These are phyloP conservation scores for Dermolepida albohirtum DNA, from an alignment of 2,888 invertebrate species.

Conservation along the genomic window DNA sequence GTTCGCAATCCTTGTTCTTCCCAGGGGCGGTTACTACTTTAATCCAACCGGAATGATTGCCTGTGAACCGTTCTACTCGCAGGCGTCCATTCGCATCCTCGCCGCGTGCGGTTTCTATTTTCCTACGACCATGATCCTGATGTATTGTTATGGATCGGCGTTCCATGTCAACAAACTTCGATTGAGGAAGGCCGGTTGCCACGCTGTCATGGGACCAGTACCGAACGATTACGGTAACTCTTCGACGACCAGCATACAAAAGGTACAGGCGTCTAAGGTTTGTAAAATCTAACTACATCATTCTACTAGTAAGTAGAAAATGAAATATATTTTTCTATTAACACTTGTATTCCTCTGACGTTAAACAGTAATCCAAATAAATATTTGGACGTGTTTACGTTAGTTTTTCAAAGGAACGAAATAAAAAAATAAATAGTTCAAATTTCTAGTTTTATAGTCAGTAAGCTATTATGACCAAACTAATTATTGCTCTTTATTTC, in stretches of 20 bases:
- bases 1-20: slow-evolving; percentile 85
- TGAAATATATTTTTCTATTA: too few relatives aligned
- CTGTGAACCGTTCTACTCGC: slow-evolving; percentile 88
- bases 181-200: slow-evolving; percentile 66
- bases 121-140: slow-evolving; percentile 90
- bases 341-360: too few relatives aligned
- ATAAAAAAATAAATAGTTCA: too few relatives aligned
- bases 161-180: slow-evolving; percentile 89
- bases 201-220: slow-evolving; percentile 55
- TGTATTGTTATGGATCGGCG: slow-evolving; percentile 92
- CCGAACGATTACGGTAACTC: slow-evolving; percentile 8
- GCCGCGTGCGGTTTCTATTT: slow-evolving; percentile 91
- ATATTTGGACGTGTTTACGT: too few relatives aligned
- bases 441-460: too few relatives aligned
- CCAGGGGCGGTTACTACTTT: slow-evolving; percentile 89
- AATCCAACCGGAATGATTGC: slow-evolving; percentile 87
- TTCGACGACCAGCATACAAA: slow-evolving; percentile 6
- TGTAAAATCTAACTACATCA: neutral
- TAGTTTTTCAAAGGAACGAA: too few relatives aligned
- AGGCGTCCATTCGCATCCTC: slow-evolving; percentile 78
- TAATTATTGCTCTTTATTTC: too few relatives aligned
- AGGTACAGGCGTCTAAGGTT: slow-evolving; percentile 24
- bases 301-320: too few relatives aligned
- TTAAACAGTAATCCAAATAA: too few relatives aligned
- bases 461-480: too few relatives aligned